A percentile compares a stretch with the other conserved stretches of the same genome.
These are phyloP conservation scores for Mongoloraphidia duomilia DNA, from an alignment of 2,888 invertebrate species.

Conservation along the genomic window DNA sequence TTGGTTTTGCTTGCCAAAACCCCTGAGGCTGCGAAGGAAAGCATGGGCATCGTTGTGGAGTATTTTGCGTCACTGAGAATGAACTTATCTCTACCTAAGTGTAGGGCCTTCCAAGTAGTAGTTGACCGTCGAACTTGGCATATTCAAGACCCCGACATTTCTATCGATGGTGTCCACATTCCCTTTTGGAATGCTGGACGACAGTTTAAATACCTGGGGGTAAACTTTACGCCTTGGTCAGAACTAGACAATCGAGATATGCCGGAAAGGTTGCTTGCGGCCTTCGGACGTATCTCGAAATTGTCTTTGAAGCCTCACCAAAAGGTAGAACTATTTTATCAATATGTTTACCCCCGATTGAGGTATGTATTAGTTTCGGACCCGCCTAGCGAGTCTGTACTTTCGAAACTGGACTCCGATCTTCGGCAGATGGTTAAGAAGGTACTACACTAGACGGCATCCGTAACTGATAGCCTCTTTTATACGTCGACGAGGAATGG, in stretches of 20 bases:
- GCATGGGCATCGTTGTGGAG: too few relatives aligned
- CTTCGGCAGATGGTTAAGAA: conserved; percentile 16
- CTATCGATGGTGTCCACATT: conserved; percentile 3
- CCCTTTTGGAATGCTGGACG: neutral
- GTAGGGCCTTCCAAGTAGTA: too few relatives aligned
- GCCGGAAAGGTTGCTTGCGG: conserved; percentile 7
- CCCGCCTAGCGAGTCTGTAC: conserved; percentile 10
- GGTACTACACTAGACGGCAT: conserved; percentile 19
- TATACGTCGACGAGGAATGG: conserved; percentile 20
- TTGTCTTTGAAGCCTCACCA: conserved; percentile 26
- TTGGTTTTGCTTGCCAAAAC: conserved; percentile 17
- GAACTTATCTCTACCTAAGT: too few relatives aligned
- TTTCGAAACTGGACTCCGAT: conserved; percentile 17
- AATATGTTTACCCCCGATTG: conserved; percentile 25
- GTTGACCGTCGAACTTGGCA: too few relatives aligned
- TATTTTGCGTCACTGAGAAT: too few relatives aligned
- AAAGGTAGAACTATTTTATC: conserved; percentile 22
- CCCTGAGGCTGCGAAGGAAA: too few relatives aligned
- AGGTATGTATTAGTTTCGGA: conserved; percentile 23
- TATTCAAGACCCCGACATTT: too few relatives aligned
- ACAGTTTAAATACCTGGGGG: too few relatives aligned
- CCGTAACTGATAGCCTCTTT: conserved; percentile 16
- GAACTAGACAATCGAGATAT: neutral
- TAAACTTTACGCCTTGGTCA: too few relatives aligned
- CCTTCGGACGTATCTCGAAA: conserved; percentile 18